Evolutionary conservation across 53 echinoderm and acorn worm genomes (phyloP), one percentile per base, ranked within the genome.

Genomic region (Luidia sarsii): DNA sequence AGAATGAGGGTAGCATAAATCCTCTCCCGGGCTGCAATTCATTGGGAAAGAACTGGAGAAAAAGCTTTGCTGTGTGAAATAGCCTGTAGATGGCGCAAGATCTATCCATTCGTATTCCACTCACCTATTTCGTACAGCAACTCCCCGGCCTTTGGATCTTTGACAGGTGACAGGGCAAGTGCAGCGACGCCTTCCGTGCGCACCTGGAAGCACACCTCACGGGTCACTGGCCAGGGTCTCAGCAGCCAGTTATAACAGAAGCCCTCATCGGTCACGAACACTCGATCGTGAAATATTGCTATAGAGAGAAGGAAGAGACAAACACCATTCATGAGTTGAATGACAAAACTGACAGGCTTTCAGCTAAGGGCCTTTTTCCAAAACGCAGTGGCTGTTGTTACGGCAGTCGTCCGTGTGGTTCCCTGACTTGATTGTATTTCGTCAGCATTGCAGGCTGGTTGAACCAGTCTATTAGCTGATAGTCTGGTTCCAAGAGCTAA

Each of bases 201-300:
- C 14, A 43, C 77, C 19, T 77, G 77, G 60, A 77, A 77, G 19
- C 77, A 77, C 20, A 61, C 33, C 22, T 60, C 61, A 9, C 60
- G 31, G 10, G 41, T 29, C 0, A 2, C 0, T 1, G 62, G 77
- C 62, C 39, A 59, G 1, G 77, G 62, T 6, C 48, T 41, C 48
- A 77, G 60, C 2, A 7, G n/a, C 77, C 77, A 77, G 5, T 77
- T 48, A 39, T 77, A 77, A 41, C 77, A 77, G 34, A 19, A 77
- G 39, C 45, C 60, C 43, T 61, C 33, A 61, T 32, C 22, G 4
- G 77, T 77, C 3, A 30, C n/a, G 36, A 77, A 61, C 48, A 45
- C 62, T 0, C 39, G 60, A n/a, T 77, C 60, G 43, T 31, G 30
- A 45, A 77, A 77, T 29, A 4, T 61, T 8, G 77, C 77, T 77